Base-by-base conservation (phyloP, 35 echinoderm and acorn worm species). In the Ophiothrix spiculata region DNA sequence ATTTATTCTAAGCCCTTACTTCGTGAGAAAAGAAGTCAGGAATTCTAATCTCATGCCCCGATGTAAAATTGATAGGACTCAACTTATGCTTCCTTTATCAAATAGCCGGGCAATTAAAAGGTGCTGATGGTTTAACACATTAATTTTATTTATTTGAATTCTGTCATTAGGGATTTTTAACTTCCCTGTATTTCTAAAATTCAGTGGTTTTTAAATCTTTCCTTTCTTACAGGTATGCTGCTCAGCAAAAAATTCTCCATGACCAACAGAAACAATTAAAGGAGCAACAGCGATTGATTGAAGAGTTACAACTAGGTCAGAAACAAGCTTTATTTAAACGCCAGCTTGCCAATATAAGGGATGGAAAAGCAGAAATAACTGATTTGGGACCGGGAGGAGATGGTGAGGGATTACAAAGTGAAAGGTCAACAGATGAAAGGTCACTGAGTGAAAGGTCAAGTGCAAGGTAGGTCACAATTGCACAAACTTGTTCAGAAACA, bases 151-250 rank as follows among this genome's bases (percentile, higher is more conserved):
- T n/a, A n/a, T n/a, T n/a, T n/a, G n/a, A n/a, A n/a, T n/a, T n/a
- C n/a, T n/a, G n/a, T n/a, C n/a, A n/a, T n/a, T n/a, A n/a, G n/a
- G n/a, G n/a, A n/a, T n/a, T n/a, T n/a, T n/a, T n/a, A n/a, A n/a
- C n/a, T n/a, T n/a, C n/a, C n/a, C n/a, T n/a, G n/a, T n/a, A n/a
- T n/a, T n/a, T n/a, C n/a, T n/a, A n/a, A n/a, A n/a, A n/a, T n/a
- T n/a, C n/a, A n/a, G n/a, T n/a, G n/a, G n/a, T 16, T 76, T 81
- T 54, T 83, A 60, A 19, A 83, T 89, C 25, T 78, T 81, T 28
- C 87, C n/a, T n/a, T n/a, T n/a, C n/a, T n/a, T n/a, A n/a, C n/a
- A 90, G 95, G 33, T 98, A 98, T 74, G 92, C 95, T 33, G 88
- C 91, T 21, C 91, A 98, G 77, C 95, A 98, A 39, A 93, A 93